Percentiles rank a stretch among this genome's conserved stretches.
phyloP scores from a whole-genome alignment of 2,113 vertebrate species.

The Phalacrocorax pelagicus region DNA sequence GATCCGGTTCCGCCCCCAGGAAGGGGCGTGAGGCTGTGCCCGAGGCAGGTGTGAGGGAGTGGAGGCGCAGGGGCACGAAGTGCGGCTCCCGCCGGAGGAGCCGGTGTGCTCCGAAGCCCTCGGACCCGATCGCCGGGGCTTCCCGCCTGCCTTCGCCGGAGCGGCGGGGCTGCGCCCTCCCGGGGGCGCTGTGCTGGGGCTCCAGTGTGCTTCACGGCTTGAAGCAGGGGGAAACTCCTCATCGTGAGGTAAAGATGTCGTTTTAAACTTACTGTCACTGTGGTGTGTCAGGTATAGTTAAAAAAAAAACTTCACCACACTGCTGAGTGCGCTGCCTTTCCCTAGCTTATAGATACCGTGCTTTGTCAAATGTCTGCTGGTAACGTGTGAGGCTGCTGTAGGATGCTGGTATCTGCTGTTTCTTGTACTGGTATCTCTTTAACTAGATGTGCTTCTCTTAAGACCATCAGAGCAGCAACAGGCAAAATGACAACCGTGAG shows the following conservation, averaged over 20 bases:
- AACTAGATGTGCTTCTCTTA: not conserved
- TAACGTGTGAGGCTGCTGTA: fast-evolving
- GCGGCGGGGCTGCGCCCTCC: not conserved
- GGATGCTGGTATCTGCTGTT: not conserved
- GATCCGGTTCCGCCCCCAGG: not conserved
- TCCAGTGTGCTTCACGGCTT: fast-evolving
- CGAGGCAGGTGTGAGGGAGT: fast-evolving
- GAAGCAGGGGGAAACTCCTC: not conserved
- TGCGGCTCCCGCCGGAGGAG: too few relatives aligned
- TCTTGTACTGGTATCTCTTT: not conserved
- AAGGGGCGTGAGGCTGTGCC: not conserved
- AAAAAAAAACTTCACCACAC: fast-evolving
- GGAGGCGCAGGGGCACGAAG: fast-evolving
- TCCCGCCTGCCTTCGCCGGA: too few relatives aligned
- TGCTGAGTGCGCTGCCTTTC: not conserved
- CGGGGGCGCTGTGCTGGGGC: fast-evolving
- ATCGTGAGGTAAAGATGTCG: not conserved
- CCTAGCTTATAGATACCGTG: fast-evolving
- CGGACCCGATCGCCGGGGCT: fast-evolving
- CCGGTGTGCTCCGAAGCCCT: fast-evolving
- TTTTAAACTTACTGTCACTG: not conserved
- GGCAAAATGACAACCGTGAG: constrained; percentile 79
- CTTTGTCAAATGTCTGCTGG: not conserved
- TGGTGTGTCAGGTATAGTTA: fast-evolving
- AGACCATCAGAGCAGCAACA: not conserved